Base-by-base conservation (phyloP, 2,113 vertebrate genomes). In the Gallinago paraguaiae region DNA sequence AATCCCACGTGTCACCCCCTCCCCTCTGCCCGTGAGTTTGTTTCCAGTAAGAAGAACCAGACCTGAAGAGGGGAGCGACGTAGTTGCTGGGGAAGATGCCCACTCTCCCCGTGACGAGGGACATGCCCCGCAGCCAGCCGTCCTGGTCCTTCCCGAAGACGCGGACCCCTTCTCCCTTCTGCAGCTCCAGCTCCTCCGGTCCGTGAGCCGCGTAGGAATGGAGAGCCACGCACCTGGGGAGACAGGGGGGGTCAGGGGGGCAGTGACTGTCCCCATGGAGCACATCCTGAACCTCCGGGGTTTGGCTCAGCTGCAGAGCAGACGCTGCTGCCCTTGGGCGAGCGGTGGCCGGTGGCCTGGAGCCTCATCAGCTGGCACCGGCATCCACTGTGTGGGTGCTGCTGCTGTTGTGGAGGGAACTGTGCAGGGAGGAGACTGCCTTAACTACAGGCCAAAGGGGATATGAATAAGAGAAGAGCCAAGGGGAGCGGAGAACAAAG, bases 121-220 rank as follows among this genome's bases (percentile, higher is more conserved):
- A 99, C 91, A 99, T 95, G 59, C 99, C 99, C 88, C 98, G 98
- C 86, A 99, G 97, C 99, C 99, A 99, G 56, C 99, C 99, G 3
- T 99, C 99, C 4, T 99, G 98, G 78, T 98, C 97, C 85, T 98
- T 99, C 75, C 99, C 99, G 7, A 99, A 98, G 31, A 99, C 98
- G 13, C 98, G 98, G 86, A 99, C 82, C 88, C 99, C 99, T 97
- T 99, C 99, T 88, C 99, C 99, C 95, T 98, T 99, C 93, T 98
- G 98, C 92, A 99, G 97, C 95, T 99, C 99, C 96, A 99, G 98
- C 97, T 99, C 99, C 2, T 99, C 98, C 0, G 98, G 97, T 9
- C 98, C 98, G 0, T 98, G 98, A 6, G 99, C 98, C 37, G 92
- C 77, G 72, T 99, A 99, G 80, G 99, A 97, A 79, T 99, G 99